Base-by-base conservation (phyloP, 2,113 vertebrate species). In the Amphilophus citrinellus region DNA sequence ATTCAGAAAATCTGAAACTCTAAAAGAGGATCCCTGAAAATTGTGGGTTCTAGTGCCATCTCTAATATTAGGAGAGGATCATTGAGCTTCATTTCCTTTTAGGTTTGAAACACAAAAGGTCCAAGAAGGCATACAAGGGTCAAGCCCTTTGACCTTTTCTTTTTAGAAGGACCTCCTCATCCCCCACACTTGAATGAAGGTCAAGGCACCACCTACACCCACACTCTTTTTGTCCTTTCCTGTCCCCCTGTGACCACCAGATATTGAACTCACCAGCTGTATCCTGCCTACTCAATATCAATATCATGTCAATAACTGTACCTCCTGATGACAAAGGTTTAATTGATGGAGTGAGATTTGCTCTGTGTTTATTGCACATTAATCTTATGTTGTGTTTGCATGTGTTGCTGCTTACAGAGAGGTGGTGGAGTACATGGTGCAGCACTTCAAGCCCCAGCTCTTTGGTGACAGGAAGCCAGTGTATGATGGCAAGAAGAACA, bases 371-470 rank as follows among this genome's bases (percentile, higher is more conserved):
- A 58, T 10, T 62, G 35, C 22, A 5, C 37, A 27, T 63, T 88
- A 82, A 88, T 61, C n/a, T 22, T n/a, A 17, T 76, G 8, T 61
- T 63, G 14, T 83, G 20, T 82, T 61, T 82, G 44, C 82, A 30
- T 17, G 15, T 65, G 77, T 82, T 84, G 0, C 5, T 79, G 82
- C 61, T 62, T 2, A 0, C 94, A 99, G 98, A 96, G 98, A 99
- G 92, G 99, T 99, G 1, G 99, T 99, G 96, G 99, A 99, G 88
- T 99, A 99, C 94, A 99, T 99, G 99, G 99, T 99, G 62, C 99
- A 99, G 89, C 99, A 99, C 95, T 99, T 99, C 95, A 99, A 99
- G 93, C 99, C 98, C 0, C 98, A 99, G 96, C 99, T 99, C 89
- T 99, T 99, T 47, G 99, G 99, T 0, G 98, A 99, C 92, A 95